A percentile compares a stretch with the other conserved stretches of the same genome.
Conservation (phyloP, 2,888 invertebrate species). For the Agrotis segetum region DNA sequence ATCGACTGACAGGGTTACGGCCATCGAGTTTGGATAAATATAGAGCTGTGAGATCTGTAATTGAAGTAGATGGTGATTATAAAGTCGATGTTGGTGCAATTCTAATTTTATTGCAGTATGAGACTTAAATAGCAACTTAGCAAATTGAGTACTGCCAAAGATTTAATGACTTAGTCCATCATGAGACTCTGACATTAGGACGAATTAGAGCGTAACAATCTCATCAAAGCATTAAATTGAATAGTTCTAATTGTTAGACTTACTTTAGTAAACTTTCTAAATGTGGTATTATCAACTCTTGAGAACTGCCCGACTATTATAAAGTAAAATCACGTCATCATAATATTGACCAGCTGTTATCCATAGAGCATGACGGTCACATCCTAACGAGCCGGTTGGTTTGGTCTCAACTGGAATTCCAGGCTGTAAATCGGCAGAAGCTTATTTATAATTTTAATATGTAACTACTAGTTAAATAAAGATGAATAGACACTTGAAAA, state of each 20-base stretch:
- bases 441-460: too few relatives aligned
- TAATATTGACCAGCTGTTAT: constrained; percentile 20
- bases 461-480: too few relatives aligned
- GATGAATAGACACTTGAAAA: background rate
- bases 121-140: background rate
- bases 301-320: background rate
- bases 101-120: background rate
- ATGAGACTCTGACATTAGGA: background rate
- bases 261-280: background rate
- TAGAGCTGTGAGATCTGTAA: constrained; percentile 56
- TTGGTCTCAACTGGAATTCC: background rate
- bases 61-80: background rate
- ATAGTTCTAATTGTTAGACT: background rate
- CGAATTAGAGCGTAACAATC: too few relatives aligned
- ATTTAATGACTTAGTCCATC: background rate
- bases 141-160: background rate
- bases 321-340: constrained; percentile 1
- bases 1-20: constrained; percentile 73
- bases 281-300: constrained; percentile 19
- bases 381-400: background rate
- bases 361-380: background rate
- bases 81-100: constrained; percentile 5
- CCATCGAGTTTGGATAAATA: constrained; percentile 66
- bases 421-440: background rate
- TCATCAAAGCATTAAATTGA: background rate